These are phyloP conservation scores for Andrena camellia DNA, from an alignment of 2,888 invertebrate genomes.

Conservation along the genomic window DNA sequence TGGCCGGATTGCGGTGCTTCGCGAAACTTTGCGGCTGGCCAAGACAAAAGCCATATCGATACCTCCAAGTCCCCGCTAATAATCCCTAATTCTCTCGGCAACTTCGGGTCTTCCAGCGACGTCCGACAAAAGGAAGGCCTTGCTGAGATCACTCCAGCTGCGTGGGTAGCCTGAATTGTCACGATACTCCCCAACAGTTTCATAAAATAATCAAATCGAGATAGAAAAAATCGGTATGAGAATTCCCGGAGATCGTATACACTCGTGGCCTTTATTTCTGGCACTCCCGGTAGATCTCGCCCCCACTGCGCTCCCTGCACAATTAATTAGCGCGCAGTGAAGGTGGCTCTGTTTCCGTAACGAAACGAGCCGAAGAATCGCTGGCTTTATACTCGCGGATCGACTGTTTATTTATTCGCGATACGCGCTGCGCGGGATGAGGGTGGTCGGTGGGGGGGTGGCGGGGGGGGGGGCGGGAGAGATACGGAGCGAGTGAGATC, in stretches of 20 bases:
- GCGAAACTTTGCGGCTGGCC: conserved; percentile 65
- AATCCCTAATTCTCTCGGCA: conserved; percentile 62
- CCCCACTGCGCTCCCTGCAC: too few species aligned
- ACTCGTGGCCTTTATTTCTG: too few species aligned
- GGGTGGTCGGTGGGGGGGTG: too few species aligned
- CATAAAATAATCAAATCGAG: neutral
- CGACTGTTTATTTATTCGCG: conserved; percentile 70
- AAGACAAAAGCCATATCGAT: conserved; percentile 70
- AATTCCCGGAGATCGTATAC: neutral
- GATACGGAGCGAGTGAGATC: conserved; percentile 71
- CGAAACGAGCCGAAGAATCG: conserved; percentile 55
- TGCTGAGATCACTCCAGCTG: too few species aligned
- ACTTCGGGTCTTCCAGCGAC: conserved; percentile 44
- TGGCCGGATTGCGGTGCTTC: conserved; percentile 71
- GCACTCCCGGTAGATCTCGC: neutral
- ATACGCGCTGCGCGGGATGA: conserved; percentile 14
- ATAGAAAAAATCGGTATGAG: neutral
- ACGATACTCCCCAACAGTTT: neutral
- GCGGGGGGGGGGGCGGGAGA: conserved; percentile 22
- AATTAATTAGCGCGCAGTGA: conserved; percentile 58
- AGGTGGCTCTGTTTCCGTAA: conserved; percentile 11
- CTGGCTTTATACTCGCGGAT: conserved; percentile 64
- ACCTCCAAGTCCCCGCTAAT: conserved; percentile 60
- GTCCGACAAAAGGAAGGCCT: conserved; percentile 54
- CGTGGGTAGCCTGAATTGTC: neutral